These are phyloP conservation scores for Nesometra sesokonis DNA, from an alignment of 35 echinoderm and acorn worm genomes.

Conservation along the genomic window DNA sequence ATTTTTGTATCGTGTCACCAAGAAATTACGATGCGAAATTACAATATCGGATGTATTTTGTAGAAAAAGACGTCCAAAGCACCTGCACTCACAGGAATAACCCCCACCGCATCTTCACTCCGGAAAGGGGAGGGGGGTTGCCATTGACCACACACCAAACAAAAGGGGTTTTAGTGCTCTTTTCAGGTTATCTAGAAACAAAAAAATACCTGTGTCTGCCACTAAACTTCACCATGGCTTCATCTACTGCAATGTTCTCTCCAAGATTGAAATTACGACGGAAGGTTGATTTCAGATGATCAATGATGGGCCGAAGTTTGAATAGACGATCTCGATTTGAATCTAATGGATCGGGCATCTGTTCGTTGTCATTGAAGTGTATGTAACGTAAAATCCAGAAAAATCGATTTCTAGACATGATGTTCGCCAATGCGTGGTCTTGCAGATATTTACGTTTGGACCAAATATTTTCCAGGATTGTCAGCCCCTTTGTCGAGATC, in stretches of 20 bases:
- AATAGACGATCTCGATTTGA: not conserved
- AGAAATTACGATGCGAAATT: no score
- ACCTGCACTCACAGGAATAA: no score
- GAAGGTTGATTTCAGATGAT: not conserved
- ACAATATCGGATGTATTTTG: no score
- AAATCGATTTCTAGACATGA: not conserved
- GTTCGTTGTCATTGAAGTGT: not conserved
- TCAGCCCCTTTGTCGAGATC: not conserved
- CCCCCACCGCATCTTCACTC: no score
- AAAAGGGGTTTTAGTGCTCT: no score
- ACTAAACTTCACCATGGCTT: constrained; percentile 42
- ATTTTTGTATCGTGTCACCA: no score
- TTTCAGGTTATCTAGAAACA: not conserved
- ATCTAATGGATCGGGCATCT: not conserved
- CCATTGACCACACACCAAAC: no score
- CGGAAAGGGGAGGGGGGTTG: no score
- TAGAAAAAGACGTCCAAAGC: no score
- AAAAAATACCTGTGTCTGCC: constrained; percentile 10
- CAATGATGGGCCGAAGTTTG: not conserved
- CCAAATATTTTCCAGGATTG: not conserved
- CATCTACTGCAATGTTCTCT: constrained; percentile 21
- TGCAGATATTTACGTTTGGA: not conserved
- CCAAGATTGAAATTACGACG: not conserved
- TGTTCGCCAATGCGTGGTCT: not conserved
- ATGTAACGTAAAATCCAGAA: not conserved